These are phyloP conservation scores for Indicator indicator DNA, from an alignment of 2,113 vertebrate species.

Conservation along the genomic window DNA sequence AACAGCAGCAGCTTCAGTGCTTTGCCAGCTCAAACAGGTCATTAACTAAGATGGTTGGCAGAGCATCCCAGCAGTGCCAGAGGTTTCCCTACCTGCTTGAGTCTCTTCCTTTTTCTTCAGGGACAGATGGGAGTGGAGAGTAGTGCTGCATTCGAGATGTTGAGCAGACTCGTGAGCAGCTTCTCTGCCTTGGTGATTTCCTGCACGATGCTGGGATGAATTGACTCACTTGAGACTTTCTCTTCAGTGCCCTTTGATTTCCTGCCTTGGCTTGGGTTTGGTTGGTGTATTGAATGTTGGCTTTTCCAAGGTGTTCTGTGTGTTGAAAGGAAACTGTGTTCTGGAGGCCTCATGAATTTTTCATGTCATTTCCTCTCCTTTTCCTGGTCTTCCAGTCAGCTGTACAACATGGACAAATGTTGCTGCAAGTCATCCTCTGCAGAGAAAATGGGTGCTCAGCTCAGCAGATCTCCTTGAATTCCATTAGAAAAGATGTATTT, in stretches of 20 bases:
- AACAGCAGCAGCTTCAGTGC: neutral
- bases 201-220: neutral
- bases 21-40: neutral
- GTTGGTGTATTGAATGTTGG: neutral
- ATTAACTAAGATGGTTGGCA: neutral
- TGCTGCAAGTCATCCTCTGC: neutral
- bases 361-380: neutral
- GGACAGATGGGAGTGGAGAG: neutral
- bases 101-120: neutral
- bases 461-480: neutral
- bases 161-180: neutral
- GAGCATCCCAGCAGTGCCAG: neutral
- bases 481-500: neutral
- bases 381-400: neutral
- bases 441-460: neutral
- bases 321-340: neutral
- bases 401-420: neutral
- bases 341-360: neutral
- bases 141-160: neutral
- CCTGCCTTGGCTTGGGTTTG: neutral
- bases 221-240: neutral
- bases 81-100: neutral
- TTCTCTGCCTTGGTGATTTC: neutral
- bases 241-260: constrained; percentile 8
- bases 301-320: neutral